These are phyloP conservation scores for Druon quercuslanigerum DNA, from an alignment of 1,140 invertebrate species.

Conservation along the genomic window DNA sequence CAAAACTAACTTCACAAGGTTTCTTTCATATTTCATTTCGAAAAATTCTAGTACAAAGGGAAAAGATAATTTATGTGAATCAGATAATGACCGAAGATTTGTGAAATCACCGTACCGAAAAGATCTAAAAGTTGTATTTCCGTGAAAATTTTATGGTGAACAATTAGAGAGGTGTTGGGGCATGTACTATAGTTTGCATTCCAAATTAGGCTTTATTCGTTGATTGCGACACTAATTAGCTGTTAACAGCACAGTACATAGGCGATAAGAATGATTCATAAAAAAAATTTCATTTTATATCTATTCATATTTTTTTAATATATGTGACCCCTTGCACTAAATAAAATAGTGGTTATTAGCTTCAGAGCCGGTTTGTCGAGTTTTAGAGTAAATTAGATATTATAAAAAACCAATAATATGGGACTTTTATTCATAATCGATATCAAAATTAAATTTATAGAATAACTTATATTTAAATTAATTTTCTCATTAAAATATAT, in stretches of 20 bases:
- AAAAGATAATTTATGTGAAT: neutral
- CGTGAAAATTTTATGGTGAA: conserved; percentile 13
- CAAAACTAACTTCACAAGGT: no score
- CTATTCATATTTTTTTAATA: conserved; percentile 13
- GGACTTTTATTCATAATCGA: no score
- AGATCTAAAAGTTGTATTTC: conserved; percentile 11
- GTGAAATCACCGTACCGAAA: neutral
- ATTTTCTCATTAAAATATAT: no score
- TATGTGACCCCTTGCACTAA: conserved; percentile 10
- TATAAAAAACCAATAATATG: neutral
- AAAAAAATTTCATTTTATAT: neutral
- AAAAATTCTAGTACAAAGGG: no score
- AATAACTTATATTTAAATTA: no score
- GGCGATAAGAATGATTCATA: conserved; percentile 8
- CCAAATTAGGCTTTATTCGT: neutral
- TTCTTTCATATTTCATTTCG: no score
- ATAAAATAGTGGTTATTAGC: conserved; percentile 16
- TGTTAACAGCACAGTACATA: conserved; percentile 9
- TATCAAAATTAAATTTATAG: no score
- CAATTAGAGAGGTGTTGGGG: conserved; percentile 25
- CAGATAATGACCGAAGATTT: neutral
- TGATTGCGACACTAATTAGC: conserved; percentile 19
- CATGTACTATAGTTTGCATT: conserved; percentile 23
- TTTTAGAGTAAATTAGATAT: conserved; percentile 10
- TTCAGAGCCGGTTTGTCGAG: conserved; percentile 23